Base-by-base conservation (phyloP, 64 coral and sea anemone species). In the Trachythela sp. region DNA sequence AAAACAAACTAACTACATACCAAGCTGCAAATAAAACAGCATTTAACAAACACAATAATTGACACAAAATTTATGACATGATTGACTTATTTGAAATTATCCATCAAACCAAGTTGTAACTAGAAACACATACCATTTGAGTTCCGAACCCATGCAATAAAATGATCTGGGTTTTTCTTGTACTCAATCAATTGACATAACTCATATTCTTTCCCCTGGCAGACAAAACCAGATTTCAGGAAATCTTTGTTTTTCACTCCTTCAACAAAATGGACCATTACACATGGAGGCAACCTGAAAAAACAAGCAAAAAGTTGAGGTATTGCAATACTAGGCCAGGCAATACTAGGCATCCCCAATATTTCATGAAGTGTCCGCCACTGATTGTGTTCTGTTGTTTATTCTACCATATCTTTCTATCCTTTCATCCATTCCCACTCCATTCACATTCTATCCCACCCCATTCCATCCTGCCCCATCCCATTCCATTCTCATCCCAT, bases 101-200 rank as follows among this genome's bases (percentile, higher is more conserved):
- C 30, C 6, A 70, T 15, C 24, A 32, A 8, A 70, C 20, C 9
- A 70, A 37, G n/a, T 36, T 22, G 0, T 39, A 22, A 84, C 43
- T 30, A 70, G 11, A 13, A 39, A 1, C 22, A 40, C 77, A 84
- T 94, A 97, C 95, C 95, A 87, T 92, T 85, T 10, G 40, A 59
- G 36, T 94, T 86, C 40, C 58, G 94, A 20, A 89, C 90, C 95
- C 95, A 98, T 30, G 89, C 91, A 49, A 98, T 27, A 67, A 98
- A 98, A 72, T 98, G 95, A 87, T 98, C 89, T 15, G 95, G 95
- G 41, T 92, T 89, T 18, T 30, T 83, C 60, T 86, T 85, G 41
- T 98, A 98, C 43, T 93, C 90, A 58, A 98, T 89, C n/a, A 98
- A 72, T 38, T 98, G 95, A 38, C 90, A 89, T 20, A 91, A 40